Percentiles rank a stretch among this genome's conserved stretches.
Evolutionary conservation across 2,113 vertebrate species (phyloP).

Genomic region (Limanda limanda): DNA sequence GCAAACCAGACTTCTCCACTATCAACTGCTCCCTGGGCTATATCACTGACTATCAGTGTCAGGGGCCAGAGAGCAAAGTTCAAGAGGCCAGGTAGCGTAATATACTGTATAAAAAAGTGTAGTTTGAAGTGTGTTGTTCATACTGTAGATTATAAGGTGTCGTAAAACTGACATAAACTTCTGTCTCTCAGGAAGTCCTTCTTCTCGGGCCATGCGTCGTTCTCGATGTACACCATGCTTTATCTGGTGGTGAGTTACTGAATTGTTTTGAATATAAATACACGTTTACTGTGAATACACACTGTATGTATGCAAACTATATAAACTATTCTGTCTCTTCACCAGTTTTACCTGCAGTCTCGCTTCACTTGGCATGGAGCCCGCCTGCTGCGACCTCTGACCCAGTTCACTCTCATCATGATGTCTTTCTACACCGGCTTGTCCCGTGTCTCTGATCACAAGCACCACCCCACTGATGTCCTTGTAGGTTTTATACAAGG

Average conservation of each 20-base stretch:
- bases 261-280: background rate
- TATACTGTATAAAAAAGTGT: background rate
- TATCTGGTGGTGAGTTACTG: slow-evolving; percentile 89
- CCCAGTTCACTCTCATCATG: slow-evolving; percentile 98
- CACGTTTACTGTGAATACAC: background rate
- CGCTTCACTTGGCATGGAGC: slow-evolving; percentile 95
- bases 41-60: slow-evolving; percentile 87
- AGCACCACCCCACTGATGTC: slow-evolving; percentile 94
- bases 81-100: slow-evolving; percentile 89
- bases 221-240: slow-evolving; percentile 97
- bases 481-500: slow-evolving; percentile 94
- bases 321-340: slow-evolving; percentile 9
- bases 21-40: slow-evolving; percentile 91
- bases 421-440: slow-evolving; percentile 97
- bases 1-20: slow-evolving; percentile 82
- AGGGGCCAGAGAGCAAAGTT: slow-evolving; percentile 81
- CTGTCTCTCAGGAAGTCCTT: slow-evolving; percentile 87
- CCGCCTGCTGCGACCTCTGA: slow-evolving; percentile 92
- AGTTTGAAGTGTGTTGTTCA: background rate
- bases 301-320: background rate
- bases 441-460: slow-evolving; percentile 94
- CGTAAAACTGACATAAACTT: no score
- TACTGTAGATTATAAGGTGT: background rate
- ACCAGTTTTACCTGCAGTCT: slow-evolving; percentile 95
- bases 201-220: slow-evolving; percentile 95